These are phyloP conservation scores for Tragulus kanchil DNA, from an alignment of 2,113 vertebrate genomes.

Conservation along the genomic window DNA sequence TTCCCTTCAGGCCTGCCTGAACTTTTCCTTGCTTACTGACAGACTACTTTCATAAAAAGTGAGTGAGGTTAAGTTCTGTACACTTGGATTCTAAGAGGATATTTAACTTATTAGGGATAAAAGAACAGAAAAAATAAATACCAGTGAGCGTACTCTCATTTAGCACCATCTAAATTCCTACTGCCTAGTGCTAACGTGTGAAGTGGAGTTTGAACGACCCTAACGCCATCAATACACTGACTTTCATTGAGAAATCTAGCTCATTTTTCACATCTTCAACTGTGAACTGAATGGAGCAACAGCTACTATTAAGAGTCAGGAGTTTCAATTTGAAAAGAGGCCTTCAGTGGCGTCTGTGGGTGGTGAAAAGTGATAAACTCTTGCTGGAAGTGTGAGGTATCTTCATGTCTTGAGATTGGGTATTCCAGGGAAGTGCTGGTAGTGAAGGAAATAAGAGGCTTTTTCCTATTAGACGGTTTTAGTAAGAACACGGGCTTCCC, in stretches of 20 bases:
- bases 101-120: not conserved
- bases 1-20: not conserved
- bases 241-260: constrained; percentile 25
- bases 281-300: constrained; percentile 25
- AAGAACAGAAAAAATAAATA: not conserved
- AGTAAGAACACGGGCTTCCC: not conserved
- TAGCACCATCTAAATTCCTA: not conserved
- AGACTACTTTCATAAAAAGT: not conserved
- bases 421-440: not conserved
- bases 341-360: not conserved
- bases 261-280: not conserved
- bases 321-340: not conserved
- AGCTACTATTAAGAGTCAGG: not conserved
- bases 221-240: not conserved
- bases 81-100: not conserved
- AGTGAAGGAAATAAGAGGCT: not conserved
- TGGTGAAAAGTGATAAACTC: not conserved
- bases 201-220: not conserved
- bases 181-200: not conserved
- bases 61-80: not conserved
- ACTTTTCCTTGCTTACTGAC: not conserved
- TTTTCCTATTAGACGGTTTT: not conserved
- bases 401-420: not conserved
- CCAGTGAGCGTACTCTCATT: not conserved
- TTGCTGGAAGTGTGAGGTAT: not conserved